These are phyloP conservation scores for Apamea epomidion DNA, from an alignment of 2,888 invertebrate species.

Conservation along the genomic window DNA sequence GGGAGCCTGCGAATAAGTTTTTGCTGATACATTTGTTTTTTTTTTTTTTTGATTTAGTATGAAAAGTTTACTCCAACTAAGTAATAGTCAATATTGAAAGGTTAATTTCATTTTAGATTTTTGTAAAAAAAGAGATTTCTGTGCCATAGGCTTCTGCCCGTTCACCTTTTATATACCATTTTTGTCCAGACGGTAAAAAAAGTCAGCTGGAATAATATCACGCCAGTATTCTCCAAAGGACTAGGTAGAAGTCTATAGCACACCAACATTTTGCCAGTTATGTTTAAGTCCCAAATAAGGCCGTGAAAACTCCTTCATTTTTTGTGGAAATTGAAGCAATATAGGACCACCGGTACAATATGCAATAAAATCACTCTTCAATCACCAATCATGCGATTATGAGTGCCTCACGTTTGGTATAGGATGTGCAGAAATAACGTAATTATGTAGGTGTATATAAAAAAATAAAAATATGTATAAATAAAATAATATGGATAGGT, in stretches of 20 bases:
- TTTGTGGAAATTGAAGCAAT: neutral
- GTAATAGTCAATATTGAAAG: no score
- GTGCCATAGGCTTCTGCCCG: neutral
- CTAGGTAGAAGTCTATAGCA: neutral
- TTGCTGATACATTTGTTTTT: neutral
- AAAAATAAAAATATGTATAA: constrained; percentile 28
- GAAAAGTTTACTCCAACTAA: neutral
- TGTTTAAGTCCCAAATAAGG: neutral
- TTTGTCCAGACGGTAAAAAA: neutral
- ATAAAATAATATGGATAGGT: constrained; percentile 25
- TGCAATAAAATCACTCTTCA: constrained; percentile 33
- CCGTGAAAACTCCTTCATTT: neutral
- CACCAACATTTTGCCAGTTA: neutral
- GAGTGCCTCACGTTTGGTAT: constrained; percentile 36
- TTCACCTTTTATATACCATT: neutral
- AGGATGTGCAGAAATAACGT: constrained; percentile 35
- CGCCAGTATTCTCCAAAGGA: neutral
- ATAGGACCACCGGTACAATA: constrained; percentile 10
- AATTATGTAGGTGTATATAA: constrained; percentile 35
- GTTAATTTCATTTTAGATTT: no score
- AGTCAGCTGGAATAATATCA: neutral
- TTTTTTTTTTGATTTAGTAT: neutral
- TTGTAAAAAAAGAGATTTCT: neutral
- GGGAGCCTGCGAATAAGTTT: no score
- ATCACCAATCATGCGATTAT: constrained; percentile 47